Base-by-base conservation (phyloP, 2,888 invertebrate species). In the Heterodera filipjevi region DNA sequence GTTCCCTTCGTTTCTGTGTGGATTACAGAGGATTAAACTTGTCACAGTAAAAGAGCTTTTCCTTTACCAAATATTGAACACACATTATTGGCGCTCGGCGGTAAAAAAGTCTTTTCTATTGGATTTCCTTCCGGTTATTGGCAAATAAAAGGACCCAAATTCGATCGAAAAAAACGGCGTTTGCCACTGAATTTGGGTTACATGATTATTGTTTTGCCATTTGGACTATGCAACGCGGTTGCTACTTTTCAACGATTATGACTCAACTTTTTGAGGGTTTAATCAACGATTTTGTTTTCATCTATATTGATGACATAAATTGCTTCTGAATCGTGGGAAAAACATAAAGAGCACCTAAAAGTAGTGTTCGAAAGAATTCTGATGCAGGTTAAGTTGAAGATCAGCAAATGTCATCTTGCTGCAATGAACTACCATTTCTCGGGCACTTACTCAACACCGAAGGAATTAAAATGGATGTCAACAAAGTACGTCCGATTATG, bases 81-180 rank as follows among this genome's bases (percentile, higher is more conserved):
- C 0, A 80, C 81, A 5, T 33, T 86, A 6, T 78, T 82, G 35
- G 27, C 70, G 0, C 64, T 86, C 16, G 33, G 35, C 1, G 79
- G 80, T 3, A 81, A 80, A 35, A 76, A 59, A 3, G 16, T 44
- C 19, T 86, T 85, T 76, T 75, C 81, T 1, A 78, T 86, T 2
- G 86, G 87, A 71, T 35, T 84, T 44, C 22, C 76, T 1, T 77
- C 81, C 12, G 86, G 85, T 0, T 86, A 81, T 77, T 85, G 84
- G 82, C 84, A 86, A 44, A 77, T 85, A 1, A 53, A 46, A n/a
- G 66, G 74, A 66, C 1, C 79, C 82, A 72, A 76, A 80, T 0
- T 76, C 80, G 0, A 81, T 77, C 22, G 77, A 80, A 12, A 85
- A 84, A 39, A 85, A n/a, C n/a, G n/a, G n/a, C n/a, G n/a, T n/a